Percentiles rank a stretch among this genome's conserved stretches.
phyloP scores from a whole-genome alignment of 2,797 vertebrate species.

The Lagorchestes hirsutus region DNA sequence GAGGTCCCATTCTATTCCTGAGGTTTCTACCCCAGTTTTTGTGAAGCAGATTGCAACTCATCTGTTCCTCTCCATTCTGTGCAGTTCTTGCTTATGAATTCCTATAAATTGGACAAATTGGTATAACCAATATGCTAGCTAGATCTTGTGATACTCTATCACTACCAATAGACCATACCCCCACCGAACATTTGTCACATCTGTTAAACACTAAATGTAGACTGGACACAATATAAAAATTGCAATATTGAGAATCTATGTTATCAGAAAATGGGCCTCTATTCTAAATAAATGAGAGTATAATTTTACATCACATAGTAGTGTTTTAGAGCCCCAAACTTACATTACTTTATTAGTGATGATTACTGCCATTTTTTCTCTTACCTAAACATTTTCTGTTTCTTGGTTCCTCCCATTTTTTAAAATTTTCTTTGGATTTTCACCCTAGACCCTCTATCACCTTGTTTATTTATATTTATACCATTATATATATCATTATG shows the following conservation, averaged over 20 bases:
- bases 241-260: neutral
- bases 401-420: neutral
- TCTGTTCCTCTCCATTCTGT: neutral
- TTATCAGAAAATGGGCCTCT: neutral
- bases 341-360: neutral
- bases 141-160: neutral
- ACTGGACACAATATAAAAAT: neutral
- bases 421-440: neutral
- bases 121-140: neutral
- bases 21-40: neutral
- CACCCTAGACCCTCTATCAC: neutral
- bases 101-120: neutral
- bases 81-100: neutral
- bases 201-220: neutral
- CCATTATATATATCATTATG: neutral
- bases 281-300: neutral
- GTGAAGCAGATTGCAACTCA: neutral
- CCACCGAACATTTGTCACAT: neutral
- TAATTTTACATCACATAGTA: neutral
- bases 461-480: neutral
- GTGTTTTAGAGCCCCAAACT: neutral
- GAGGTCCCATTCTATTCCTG: neutral
- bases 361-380: neutral
- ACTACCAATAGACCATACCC: too few relatives aligned
- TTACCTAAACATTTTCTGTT: neutral